Percentiles rank a stretch among this genome's conserved stretches.
Evolutionary conservation across 1,140 invertebrate species (phyloP).

Genomic region (Leptinotarsa defecta): DNA sequence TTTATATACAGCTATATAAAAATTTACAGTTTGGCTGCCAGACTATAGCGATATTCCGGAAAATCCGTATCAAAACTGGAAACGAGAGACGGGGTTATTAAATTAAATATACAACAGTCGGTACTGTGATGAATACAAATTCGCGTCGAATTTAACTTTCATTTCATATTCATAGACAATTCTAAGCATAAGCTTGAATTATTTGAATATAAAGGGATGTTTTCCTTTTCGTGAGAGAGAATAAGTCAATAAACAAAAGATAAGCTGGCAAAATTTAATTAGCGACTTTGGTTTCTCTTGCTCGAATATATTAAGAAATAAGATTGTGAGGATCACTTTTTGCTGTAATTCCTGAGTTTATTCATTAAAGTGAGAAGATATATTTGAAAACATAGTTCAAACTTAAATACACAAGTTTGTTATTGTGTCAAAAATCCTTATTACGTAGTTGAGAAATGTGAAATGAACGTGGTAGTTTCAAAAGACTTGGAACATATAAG

Average conservation of each 20-base stretch:
- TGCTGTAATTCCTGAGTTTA: no score
- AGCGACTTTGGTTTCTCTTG: conserved; percentile 14
- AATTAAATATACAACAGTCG: conserved; percentile 39
- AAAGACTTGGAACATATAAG: no score
- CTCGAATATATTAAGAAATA: not conserved
- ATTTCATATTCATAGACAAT: conserved; percentile 41
- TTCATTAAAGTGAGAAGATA: no score
- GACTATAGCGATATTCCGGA: not conserved
- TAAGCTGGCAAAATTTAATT: conserved; percentile 21
- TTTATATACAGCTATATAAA: no score
- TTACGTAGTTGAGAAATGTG: no score
- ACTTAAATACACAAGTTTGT: no score
- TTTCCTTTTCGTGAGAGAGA: conserved; percentile 32
- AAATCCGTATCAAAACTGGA: conserved; percentile 25
- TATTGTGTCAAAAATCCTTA: no score
- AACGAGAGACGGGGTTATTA: conserved; percentile 32
- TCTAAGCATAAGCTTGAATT: conserved; percentile 36
- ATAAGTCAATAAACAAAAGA: conserved; percentile 31
- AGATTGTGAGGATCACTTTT: no score
- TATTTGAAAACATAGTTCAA: no score
- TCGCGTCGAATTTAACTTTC: conserved; percentile 37
- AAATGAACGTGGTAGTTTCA: no score
- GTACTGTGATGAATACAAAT: conserved; percentile 41
- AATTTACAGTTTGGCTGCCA: no score
- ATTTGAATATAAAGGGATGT: conserved; percentile 42